Evolutionary conservation across 2,888 invertebrate genomes (phyloP), one percentile per base, ranked within the genome.

Genomic region (Carabus problematicus): DNA sequence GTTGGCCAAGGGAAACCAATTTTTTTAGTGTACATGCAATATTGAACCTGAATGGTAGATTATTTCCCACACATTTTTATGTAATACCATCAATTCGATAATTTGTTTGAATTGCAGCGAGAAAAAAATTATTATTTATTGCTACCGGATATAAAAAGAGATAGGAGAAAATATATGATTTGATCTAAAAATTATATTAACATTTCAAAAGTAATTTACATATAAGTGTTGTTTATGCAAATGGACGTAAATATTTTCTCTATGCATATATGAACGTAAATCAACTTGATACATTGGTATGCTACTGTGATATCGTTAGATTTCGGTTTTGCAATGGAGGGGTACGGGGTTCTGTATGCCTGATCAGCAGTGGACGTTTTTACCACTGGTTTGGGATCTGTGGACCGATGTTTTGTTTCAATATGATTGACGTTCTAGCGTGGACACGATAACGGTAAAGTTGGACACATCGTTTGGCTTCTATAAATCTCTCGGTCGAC

Each of bases 351-450:
- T 9, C 41, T 14, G 41, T 56, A 9, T 40, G 56, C 56, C 8
- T 18, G n/a, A 56, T 9, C 29, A 56, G 56, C 29, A 12, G 45
- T 14, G 12, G 56, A 14, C 11, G 56, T 56, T 56, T 29, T 39
- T 39, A 39, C 56, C 14, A 56, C 14, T 39, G 14, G n/a, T 45
- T 6, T 6, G 14, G 14, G n/a, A 45, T 12, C 61, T 4, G 18
- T 19, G 43, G 56, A 55, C 64, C 56, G 63, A 64, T 64, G 64
- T 64, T 64, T 64, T 64, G 64, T 56, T 64, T 64, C 64, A 56
- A 64, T 64, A 64, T 64, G 64, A 64, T 64, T 29, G 64, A 64
- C 64, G 64, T 61, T 11, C 58, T 16, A 40, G 58, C 16, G 39
- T 18, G 45, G 42, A 42, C 29, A 29, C 59, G 66, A 66, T 66